Conservation (phyloP, 2,113 vertebrate species). For the Hymenochirus boettgeri region DNA sequence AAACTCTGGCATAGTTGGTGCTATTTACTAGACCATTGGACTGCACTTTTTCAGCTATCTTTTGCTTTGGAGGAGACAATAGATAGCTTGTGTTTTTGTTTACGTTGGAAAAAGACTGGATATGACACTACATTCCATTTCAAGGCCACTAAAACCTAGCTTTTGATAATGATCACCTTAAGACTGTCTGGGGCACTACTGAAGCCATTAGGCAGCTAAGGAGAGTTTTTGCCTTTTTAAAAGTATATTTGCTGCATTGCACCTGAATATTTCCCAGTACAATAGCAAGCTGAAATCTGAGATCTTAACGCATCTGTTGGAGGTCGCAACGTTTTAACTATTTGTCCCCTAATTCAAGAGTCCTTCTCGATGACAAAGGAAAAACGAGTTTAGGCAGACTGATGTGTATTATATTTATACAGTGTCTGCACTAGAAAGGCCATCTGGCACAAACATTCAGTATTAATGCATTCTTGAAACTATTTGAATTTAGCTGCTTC, state of each 20-base stretch:
- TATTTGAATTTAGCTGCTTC: neutral
- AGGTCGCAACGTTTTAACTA: neutral
- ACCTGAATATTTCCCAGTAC: neutral
- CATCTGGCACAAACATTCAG: too few species aligned
- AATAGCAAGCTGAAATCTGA: conserved; percentile 44
- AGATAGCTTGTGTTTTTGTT: conserved; percentile 3
- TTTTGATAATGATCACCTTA: conserved; percentile 33
- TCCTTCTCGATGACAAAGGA: neutral
- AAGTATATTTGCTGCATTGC: neutral
- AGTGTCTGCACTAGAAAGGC: too few species aligned
- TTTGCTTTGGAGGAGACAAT: neutral
- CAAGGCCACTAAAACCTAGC: conserved; percentile 42
- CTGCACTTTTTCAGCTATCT: conserved; percentile 11
- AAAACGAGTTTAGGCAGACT: too few species aligned
- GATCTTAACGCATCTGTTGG: conserved; percentile 51
- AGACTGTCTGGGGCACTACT: conserved; percentile 2
- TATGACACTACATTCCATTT: conserved; percentile 61
- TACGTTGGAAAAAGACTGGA: conserved; percentile 33
- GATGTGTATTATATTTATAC: too few species aligned
- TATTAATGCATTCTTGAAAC: neutral
- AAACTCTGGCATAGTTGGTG: conserved; percentile 71
- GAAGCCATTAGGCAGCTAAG: neutral
- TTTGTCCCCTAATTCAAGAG: neutral
- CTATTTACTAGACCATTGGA: conserved; percentile 67
- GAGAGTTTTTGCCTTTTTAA: neutral